These are phyloP conservation scores for Erynnis tages DNA, from an alignment of 2,888 invertebrate genomes.

Conservation along the genomic window DNA sequence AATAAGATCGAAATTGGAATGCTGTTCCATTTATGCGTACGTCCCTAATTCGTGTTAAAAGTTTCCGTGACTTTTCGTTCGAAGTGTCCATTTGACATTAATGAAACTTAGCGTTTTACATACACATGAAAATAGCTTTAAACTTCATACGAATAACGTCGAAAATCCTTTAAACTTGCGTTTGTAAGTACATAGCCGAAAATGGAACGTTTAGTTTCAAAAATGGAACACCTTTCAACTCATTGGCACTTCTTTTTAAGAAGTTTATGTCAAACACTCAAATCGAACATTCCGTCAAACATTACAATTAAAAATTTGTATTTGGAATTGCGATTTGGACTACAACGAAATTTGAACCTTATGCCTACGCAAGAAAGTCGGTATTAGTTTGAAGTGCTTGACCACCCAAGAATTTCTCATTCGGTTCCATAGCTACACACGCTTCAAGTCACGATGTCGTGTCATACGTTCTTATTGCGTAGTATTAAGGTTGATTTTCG, in stretches of 20 bases:
- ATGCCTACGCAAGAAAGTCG: not conserved
- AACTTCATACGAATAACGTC: not conserved
- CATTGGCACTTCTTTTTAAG: conserved; percentile 16
- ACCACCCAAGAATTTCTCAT: conserved; percentile 33
- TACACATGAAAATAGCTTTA: not conserved
- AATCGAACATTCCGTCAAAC: not conserved
- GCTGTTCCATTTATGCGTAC: not conserved
- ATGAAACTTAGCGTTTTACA: not conserved
- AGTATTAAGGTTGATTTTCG: not conserved
- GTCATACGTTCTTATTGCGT: not conserved
- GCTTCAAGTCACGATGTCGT: not conserved
- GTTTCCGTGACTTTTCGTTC: conserved; percentile 24
- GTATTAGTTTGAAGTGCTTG: not conserved
- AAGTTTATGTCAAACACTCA: not conserved
- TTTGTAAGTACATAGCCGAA: not conserved
- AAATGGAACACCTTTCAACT: conserved; percentile 19
- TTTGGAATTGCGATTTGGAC: not conserved
- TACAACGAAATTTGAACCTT: conserved; percentile 3
- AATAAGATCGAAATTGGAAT: not conserved
- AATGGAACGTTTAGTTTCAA: conserved; percentile 9
- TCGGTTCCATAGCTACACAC: not conserved
- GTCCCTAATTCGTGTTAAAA: conserved; percentile 18
- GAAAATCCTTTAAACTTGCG: not conserved
- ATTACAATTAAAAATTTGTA: conserved; percentile 7
- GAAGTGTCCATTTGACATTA: conserved; percentile 17